phyloP scores from a whole-genome alignment of 2,797 vertebrate species.

The Danio jaintianensis region DNA sequence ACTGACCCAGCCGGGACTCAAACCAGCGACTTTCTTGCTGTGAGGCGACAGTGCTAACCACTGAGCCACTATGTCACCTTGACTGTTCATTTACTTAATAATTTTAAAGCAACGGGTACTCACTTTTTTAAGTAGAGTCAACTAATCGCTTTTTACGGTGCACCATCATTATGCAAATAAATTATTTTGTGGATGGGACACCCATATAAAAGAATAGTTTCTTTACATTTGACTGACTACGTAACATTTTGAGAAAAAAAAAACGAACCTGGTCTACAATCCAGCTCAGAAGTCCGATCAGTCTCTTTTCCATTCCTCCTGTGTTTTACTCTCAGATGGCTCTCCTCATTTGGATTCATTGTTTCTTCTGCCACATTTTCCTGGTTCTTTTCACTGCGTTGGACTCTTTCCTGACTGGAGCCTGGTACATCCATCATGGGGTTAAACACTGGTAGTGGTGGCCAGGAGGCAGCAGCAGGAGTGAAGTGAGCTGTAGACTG shows the following conservation, averaged over 20 bases:
- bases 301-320: slow-evolving; percentile 27
- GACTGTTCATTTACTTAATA: no score
- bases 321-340: slow-evolving; percentile 6
- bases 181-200: no score
- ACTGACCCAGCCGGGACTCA: no score
- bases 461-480: slow-evolving; percentile 47
- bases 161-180: no score
- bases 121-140: no score
- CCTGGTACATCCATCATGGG: neutral
- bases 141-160: no score
- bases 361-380: slow-evolving; percentile 13
- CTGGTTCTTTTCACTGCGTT: neutral
- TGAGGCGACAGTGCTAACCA: no score
- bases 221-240: neutral
- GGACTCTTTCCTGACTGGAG: neutral
- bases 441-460: slow-evolving; percentile 51
- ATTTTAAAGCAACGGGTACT: no score
- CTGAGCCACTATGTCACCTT: no score
- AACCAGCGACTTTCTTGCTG: no score
- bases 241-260: neutral
- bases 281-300: slow-evolving; percentile 66
- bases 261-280: slow-evolving; percentile 75
- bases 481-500: slow-evolving; percentile 22
- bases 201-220: neutral
- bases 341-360: slow-evolving; percentile 9